Evolutionary conservation across 2,888 invertebrate genomes (phyloP), one percentile per base, ranked within the genome.

Genomic region (Lithodes maja): DNA sequence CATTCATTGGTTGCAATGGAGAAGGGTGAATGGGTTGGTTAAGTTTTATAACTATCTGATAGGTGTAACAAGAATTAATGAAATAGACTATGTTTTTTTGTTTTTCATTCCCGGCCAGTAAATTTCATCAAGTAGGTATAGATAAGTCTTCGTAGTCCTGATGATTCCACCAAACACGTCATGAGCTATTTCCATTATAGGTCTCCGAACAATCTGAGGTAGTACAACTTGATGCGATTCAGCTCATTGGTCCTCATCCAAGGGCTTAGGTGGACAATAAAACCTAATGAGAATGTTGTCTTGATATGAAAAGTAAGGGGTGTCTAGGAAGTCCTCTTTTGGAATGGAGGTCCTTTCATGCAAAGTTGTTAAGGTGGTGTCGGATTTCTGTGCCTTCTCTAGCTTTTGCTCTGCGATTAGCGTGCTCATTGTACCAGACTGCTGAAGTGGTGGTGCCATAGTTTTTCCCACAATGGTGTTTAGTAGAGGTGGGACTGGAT

Each of bases 1-100:
- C 78, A 33, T 53, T 50, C 15, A 85, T 78, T 2, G 85, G 78
- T 61, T 78, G 61, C 12, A 85, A 7, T 17, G 82, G 61, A 61
- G 33, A 33, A 33, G 82, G 82, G 50, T 5, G 82, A 33, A 61
- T 1, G 17, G 71, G 12, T 17, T 54, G 55, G 17, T 53, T 80
- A 54, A 5, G 74, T 61, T 49, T 55, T 53, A 15, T 15, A 69
- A 33, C 12, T 85, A 69, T 33, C 50, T 86, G 80, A 61, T 55
- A 80, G 15, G 78, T 50, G 17, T 15, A 5, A n/a, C 78, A 78
- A 15, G 78, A 52, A 5, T 53, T 50, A n/a, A 78, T 50, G 50
- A 53, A 53, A 3, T 33, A 33, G 33, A 33, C 33, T 7, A 15
- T 78, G 53, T 17, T 71, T 49, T 50, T 15, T 78, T 50, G 1